These are phyloP conservation scores for Otocyon megalotis DNA, from an alignment of 2,113 vertebrate species.

Conservation along the genomic window DNA sequence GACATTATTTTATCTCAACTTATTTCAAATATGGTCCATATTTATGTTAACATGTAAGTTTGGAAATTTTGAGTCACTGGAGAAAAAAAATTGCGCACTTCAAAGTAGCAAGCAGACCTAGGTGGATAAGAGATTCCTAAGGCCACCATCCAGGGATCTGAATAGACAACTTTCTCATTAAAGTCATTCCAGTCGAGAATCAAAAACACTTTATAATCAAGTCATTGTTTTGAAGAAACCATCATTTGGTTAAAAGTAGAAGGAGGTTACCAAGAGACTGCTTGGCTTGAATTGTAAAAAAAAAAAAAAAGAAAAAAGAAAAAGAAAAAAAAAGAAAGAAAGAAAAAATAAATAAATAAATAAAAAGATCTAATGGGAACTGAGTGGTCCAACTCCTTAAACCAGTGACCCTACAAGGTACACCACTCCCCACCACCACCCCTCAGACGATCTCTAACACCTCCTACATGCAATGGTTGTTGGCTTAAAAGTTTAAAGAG, in stretches of 20 bases:
- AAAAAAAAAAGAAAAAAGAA: background rate
- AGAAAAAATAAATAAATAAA: background rate
- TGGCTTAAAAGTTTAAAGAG: constrained; percentile 92
- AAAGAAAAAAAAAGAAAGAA: too few relatives aligned
- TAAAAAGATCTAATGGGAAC: constrained; percentile 54
- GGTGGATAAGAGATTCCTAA: background rate
- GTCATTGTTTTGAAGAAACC: background rate
- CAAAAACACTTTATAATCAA: background rate
- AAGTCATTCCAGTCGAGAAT: background rate
- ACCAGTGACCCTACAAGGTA: constrained; percentile 74
- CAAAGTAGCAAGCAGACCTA: background rate
- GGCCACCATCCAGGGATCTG: background rate
- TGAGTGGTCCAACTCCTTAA: constrained; percentile 55
- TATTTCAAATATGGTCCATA: background rate
- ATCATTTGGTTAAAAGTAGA: background rate
- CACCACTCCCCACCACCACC: constrained; percentile 71
- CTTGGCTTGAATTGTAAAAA: background rate
- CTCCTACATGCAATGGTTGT: constrained; percentile 80
- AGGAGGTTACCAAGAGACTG: background rate
- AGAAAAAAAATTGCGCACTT: background rate
- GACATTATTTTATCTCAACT: background rate
- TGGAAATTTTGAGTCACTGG: background rate
- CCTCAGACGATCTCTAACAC: constrained; percentile 76
- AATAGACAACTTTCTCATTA: background rate
- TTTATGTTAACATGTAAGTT: background rate